Base-by-base conservation (phyloP, 2,888 invertebrate species). In the Limnephilus lunatus region DNA sequence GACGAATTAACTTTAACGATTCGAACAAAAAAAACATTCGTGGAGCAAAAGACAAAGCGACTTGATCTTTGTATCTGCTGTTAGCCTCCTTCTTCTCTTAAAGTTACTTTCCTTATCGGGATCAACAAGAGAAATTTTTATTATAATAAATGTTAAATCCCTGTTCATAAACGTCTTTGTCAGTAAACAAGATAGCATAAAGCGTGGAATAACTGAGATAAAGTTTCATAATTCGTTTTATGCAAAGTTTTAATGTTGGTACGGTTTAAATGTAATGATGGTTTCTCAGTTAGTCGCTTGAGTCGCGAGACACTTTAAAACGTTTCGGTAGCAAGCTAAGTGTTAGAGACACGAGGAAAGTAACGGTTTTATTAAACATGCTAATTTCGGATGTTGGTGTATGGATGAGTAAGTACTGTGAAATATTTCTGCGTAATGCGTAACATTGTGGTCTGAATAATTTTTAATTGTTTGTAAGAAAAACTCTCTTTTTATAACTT, bases 141-240 rank as follows among this genome's bases (percentile, higher is more conserved):
- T 86, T 86, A 86, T 48, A 30, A 48, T 86, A 44, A 86, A 44
- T 86, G 44, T 30, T 48, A 44, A 86, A 48, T 48, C 86, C n/a
- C 14, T 39, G 44, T 86, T 30, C 30, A 30, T 86, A 86, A 44
- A 86, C 44, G 86, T 44, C 86, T 86, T 44, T 44, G 86, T 35
- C 39, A 86, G 86, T 44, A 86, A 44, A 44, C 86, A 86, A 86
- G 35, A 86, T 86, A 44, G n/a, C 86, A 48, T 86, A 86, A 86
- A 86, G 86, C 35, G 86, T 25, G 25, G 25, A 48, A 86, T 86
- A 44, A 86, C 86, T 48, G 86, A 86, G 48, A 86, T 86, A 48
- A 86, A 86, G 12, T 86, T 86, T 30, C 30, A 44, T 44, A 86
- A 44, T 86, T 86, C 86, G 86, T 86, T 86, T 86, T 44, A n/a